Evolutionary conservation across 2,888 invertebrate species (phyloP).

Genomic region (Hypomecis atomaria): DNA sequence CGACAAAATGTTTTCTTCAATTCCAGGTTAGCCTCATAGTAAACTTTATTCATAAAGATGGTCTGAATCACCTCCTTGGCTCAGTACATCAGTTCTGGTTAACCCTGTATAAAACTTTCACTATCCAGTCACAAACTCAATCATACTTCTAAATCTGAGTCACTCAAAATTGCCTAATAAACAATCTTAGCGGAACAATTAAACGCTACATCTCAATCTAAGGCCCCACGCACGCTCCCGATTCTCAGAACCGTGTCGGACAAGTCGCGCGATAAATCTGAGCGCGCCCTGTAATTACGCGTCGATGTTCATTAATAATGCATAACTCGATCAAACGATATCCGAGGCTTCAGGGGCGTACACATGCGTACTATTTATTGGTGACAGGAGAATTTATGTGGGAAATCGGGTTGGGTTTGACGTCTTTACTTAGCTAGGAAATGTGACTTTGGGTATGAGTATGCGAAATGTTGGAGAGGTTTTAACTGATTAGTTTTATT

Average conservation of each 20-base stretch:
- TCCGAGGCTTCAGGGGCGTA: conserved; percentile 47
- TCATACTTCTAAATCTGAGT: neutral
- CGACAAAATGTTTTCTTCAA: too few species aligned
- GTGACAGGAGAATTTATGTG: conserved; percentile 41
- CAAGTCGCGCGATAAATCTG: conserved; percentile 63
- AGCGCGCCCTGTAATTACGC: conserved; percentile 73
- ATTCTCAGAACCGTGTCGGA: conserved; percentile 41
- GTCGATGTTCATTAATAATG: conserved; percentile 80
- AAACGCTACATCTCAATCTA: conserved; percentile 42
- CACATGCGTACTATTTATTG: conserved; percentile 43
- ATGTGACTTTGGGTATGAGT: too few species aligned
- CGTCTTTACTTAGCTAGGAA: neutral
- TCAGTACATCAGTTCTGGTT: too few species aligned
- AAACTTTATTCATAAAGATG: too few species aligned
- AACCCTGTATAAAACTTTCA: too few species aligned
- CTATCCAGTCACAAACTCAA: neutral
- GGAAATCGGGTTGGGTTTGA: conserved; percentile 12
- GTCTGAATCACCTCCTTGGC: too few species aligned
- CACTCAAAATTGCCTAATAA: conserved; percentile 23
- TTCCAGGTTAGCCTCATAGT: too few species aligned
- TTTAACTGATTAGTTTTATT: too few species aligned
- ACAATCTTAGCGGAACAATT: conserved; percentile 25
- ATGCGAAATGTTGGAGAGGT: too few species aligned
- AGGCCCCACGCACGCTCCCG: conserved; percentile 42
- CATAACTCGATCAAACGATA: conserved; percentile 79